These are phyloP conservation scores for Acrocephalus kingi DNA, from an alignment of 2,113 vertebrate genomes.

Conservation along the genomic window DNA sequence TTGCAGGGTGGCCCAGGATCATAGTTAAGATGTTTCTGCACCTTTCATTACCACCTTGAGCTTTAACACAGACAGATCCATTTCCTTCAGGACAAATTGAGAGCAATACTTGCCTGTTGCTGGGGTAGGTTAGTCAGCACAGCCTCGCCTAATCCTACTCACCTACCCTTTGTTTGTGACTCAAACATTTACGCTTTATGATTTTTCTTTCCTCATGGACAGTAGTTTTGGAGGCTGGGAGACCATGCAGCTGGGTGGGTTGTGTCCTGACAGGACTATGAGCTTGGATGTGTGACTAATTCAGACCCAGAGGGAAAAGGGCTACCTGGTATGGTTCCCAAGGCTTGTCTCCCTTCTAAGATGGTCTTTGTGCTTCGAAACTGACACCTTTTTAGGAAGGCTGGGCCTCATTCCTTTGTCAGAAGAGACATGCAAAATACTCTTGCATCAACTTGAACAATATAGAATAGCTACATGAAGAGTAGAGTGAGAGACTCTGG, in stretches of 20 bases:
- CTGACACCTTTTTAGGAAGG: background rate
- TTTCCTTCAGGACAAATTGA: background rate
- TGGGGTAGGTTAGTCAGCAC: constrained; percentile 53
- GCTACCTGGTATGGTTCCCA: background rate
- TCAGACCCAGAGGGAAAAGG: background rate
- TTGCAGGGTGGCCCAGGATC: background rate
- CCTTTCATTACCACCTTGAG: background rate
- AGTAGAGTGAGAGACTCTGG: background rate
- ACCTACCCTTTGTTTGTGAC: constrained; percentile 42
- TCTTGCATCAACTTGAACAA: background rate
- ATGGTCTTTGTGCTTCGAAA: background rate
- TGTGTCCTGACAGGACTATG: constrained; percentile 27
- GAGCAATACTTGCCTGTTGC: background rate
- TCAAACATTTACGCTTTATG: constrained; percentile 37
- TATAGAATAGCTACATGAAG: background rate
- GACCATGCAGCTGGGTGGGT: constrained; percentile 1
- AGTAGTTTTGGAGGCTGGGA: background rate
- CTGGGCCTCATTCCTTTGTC: background rate
- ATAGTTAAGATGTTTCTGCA: background rate
- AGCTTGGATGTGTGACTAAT: constrained; percentile 12
- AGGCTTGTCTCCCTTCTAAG: background rate
- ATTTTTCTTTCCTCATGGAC: background rate
- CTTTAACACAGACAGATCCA: background rate
- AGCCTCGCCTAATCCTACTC: constrained; percentile 18
- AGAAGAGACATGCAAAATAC: background rate